These are phyloP conservation scores for Hesperia comma DNA, from an alignment of 2,888 invertebrate species.

Conservation along the genomic window DNA sequence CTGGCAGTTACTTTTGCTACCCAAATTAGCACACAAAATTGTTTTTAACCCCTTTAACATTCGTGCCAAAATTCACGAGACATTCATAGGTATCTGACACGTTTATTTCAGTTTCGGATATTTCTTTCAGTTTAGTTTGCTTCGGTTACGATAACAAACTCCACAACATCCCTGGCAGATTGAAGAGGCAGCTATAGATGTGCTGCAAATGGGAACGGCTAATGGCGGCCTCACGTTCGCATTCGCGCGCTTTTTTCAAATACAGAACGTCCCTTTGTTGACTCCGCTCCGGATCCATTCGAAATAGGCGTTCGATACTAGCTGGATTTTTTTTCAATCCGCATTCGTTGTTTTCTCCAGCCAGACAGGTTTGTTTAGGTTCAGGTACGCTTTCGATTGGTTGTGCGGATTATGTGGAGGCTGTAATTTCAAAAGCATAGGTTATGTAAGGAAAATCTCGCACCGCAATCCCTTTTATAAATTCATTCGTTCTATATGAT, in stretches of 20 bases:
- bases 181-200: slow-evolving; percentile 78
- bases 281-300: slow-evolving; percentile 71
- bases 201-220: slow-evolving; percentile 77
- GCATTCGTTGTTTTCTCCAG: slow-evolving; percentile 58
- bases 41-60: no score
- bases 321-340: slow-evolving; percentile 60
- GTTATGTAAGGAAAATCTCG: slow-evolving; percentile 32
- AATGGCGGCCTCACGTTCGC: slow-evolving; percentile 76
- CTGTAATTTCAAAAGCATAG: slow-evolving; percentile 36
- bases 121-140: not conserved
- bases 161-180: slow-evolving; percentile 56
- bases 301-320: slow-evolving; percentile 74
- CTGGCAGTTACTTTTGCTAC: no score
- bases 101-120: slow-evolving; percentile 9
- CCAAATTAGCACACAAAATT: no score
- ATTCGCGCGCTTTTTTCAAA: slow-evolving; percentile 75
- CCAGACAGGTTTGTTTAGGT: slow-evolving; percentile 63
- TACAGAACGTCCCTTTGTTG: slow-evolving; percentile 81
- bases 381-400: slow-evolving; percentile 45
- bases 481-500: slow-evolving; percentile 8
- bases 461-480: slow-evolving; percentile 23
- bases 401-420: slow-evolving; percentile 34
- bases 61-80: not conserved
- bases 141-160: slow-evolving; percentile 10
- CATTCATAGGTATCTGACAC: not conserved